These are phyloP conservation scores for Cydia amplana DNA, from an alignment of 1,140 invertebrate genomes.

Conservation along the genomic window DNA sequence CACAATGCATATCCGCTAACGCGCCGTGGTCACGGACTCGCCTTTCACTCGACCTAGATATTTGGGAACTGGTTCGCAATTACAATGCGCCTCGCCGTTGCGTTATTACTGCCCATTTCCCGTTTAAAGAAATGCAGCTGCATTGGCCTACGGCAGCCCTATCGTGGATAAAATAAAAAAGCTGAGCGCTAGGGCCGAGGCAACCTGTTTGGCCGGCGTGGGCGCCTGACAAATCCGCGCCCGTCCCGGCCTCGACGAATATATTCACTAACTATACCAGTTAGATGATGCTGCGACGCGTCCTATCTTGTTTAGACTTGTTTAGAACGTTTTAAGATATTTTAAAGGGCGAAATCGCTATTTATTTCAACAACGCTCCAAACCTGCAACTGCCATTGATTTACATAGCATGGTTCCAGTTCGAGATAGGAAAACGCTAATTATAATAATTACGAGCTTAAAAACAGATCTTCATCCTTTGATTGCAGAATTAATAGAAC, in stretches of 20 bases:
- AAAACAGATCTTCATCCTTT: no score
- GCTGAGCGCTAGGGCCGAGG: conserved; percentile 58
- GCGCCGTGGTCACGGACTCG: conserved; percentile 62
- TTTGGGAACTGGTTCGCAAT: conserved; percentile 75
- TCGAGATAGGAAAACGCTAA: no score
- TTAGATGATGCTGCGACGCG: conserved; percentile 40
- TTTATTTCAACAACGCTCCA: conserved; percentile 44
- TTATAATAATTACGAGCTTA: no score
- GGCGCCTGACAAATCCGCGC: conserved; percentile 71
- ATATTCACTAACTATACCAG: conserved; percentile 17
- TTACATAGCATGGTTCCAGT: no score
- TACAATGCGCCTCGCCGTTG: conserved; percentile 58
- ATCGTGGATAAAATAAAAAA: conserved; percentile 63
- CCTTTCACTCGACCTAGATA: conserved; percentile 77
- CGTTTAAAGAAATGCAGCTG: conserved; percentile 37
- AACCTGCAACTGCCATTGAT: no score
- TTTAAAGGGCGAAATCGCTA: neutral
- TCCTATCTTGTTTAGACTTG: conserved; percentile 68
- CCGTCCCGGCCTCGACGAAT: conserved; percentile 33
- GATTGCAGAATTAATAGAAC: neutral
- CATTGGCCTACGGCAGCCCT: conserved; percentile 52
- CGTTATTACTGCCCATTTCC: conserved; percentile 51
- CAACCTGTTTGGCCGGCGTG: conserved; percentile 66
- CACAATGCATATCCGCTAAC: conserved; percentile 48
- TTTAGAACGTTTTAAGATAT: conserved; percentile 41